Evolutionary conservation across 2,113 vertebrate species (phyloP), one percentile per base, ranked within the genome.

Genomic region (Callospermophilus lateralis): DNA sequence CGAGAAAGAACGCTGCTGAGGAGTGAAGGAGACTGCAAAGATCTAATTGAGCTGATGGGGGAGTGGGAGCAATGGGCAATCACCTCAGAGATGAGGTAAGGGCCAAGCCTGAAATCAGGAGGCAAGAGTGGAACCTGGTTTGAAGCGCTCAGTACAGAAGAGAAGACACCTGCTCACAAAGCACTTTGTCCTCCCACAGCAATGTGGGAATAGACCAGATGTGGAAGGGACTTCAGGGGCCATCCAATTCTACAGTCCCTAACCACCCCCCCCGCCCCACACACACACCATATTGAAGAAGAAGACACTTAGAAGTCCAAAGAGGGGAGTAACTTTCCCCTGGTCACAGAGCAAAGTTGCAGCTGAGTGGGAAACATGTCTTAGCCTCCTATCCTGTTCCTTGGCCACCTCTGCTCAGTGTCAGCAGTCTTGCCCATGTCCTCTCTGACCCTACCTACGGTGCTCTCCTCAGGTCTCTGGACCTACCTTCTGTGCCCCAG

Each of bases 261-360:
- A 30, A n/a, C 76, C 78, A 24, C 67, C 6, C 3, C 61, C 9
- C 61, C 3, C 61, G 3, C 61, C 12, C 4, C 48, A 51, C 42
- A 42, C 42, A 42, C 45, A 45, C 45, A 51, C 48, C 61, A 63
- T 30, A 15, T 32, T 28, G 68, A 80, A 77, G 70, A 96, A 95
- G 89, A 78, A 70, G 91, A 97, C 95, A 87, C 95, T 48, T 42
- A 93, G 86, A 74, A 58, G 68, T 84, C 74, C 96, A 63, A 85
- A 79, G 95, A 26, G 89, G 77, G 74, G 68, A 92, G 93, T 86
- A 83, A 93, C 78, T 89, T 90, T 91, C 92, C 93, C 74, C 67
- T 11, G 67, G 93, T 86, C 91, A 89, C 89, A 84, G 74, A 93
- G 95, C 37, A 70, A 77, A 20, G 32, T 68, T 92, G 72, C 5